Conservation (phyloP, 1,140 invertebrate genomes). For the Matsumurasca onukii region DNA sequence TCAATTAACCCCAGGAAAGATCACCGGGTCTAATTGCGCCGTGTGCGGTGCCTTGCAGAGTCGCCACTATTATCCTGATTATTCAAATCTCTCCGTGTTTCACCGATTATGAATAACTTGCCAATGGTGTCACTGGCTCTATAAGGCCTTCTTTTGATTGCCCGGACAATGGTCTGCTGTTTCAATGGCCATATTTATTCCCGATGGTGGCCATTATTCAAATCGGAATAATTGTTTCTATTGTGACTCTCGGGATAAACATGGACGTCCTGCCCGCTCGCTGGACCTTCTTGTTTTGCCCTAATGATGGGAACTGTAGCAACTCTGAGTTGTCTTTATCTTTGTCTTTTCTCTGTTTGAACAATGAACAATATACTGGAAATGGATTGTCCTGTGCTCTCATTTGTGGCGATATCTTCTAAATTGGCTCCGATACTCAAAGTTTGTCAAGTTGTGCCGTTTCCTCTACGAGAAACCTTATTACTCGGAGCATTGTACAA, state of each 20-base stretch:
- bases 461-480: no score
- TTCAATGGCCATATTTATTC: slow-evolving; percentile 30
- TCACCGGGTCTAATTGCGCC: background rate
- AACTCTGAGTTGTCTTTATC: background rate
- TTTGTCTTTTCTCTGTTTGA: slow-evolving; percentile 11
- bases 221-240: slow-evolving; percentile 31
- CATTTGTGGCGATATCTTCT: background rate
- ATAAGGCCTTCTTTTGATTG: slow-evolving; percentile 29
- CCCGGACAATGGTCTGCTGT: slow-evolving; percentile 17
- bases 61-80: slow-evolving; percentile 2
- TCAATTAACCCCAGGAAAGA: background rate
- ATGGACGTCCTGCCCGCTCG: slow-evolving; percentile 6
- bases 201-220: slow-evolving; percentile 27
- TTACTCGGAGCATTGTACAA: no score
- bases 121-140: slow-evolving; percentile 14
- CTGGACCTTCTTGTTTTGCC: background rate
- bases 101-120: slow-evolving; percentile 21
- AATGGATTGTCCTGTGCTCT: background rate
- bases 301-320: slow-evolving; percentile 24
- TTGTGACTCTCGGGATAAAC: slow-evolving; percentile 26
- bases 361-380: slow-evolving; percentile 16
- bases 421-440: background rate
- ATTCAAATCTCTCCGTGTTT: slow-evolving; percentile 17
- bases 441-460: no score
- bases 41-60: background rate